These are phyloP conservation scores for Eidolon helvum DNA, from an alignment of 2,113 vertebrate genomes.

Conservation along the genomic window DNA sequence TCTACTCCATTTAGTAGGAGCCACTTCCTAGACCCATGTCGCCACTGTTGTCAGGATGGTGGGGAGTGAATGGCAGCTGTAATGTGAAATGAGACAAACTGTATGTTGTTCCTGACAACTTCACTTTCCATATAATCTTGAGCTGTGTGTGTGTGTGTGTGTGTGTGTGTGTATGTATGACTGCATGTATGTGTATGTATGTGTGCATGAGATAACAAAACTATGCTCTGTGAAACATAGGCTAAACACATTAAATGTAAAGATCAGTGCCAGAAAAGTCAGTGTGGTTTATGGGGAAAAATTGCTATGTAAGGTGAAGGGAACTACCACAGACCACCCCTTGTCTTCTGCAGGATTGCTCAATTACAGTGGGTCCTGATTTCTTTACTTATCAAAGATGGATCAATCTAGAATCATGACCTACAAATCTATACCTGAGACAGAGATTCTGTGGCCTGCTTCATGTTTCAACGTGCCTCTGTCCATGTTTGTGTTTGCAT, in stretches of 20 bases:
- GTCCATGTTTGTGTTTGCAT: too few species aligned
- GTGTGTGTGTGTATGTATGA: background rate
- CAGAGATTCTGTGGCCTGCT: fast-evolving
- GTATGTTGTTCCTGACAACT: fast-evolving
- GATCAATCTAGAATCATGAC: background rate
- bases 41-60: conserved; percentile 80
- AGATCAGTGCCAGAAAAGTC: too few species aligned
- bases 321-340: background rate
- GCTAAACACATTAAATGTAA: background rate
- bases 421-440: too few species aligned
- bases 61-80: background rate
- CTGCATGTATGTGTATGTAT: background rate
- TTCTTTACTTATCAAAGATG: background rate
- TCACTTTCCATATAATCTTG: background rate
- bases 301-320: background rate
- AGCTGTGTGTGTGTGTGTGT: too few species aligned
- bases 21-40: conserved; percentile 60
- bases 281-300: background rate
- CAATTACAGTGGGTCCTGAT: too few species aligned
- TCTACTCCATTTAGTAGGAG: conserved; percentile 52
- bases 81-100: background rate
- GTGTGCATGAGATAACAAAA: too few species aligned
- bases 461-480: fast-evolving
- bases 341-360: background rate
- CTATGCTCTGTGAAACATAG: background rate